Evolutionary conservation across 2,113 vertebrate species (phyloP).

Genomic region (Platysternon megacephalum): DNA sequence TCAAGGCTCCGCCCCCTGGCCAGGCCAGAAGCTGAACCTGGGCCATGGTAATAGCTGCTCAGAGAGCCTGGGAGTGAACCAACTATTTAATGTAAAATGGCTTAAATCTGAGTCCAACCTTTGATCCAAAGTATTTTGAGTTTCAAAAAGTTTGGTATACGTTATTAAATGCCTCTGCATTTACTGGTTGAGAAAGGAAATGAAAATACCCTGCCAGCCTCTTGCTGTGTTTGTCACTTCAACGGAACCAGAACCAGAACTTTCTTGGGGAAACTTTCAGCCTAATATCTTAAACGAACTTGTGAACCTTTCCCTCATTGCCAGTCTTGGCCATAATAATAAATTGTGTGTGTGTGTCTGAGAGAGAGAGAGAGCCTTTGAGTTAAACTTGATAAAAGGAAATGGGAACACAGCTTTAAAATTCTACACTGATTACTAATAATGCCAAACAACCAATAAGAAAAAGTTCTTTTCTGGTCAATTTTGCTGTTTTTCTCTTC

Average conservation of each 20-base stretch:
- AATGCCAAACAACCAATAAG: neutral
- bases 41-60: too few species aligned
- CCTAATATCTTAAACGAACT: neutral
- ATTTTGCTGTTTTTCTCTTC: neutral
- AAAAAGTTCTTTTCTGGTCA: neutral
- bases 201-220: neutral
- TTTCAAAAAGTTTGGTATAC: neutral
- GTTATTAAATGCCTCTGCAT: neutral
- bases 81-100: neutral
- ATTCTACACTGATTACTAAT: conserved; percentile 2
- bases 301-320: neutral
- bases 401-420: neutral
- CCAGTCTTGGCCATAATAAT: neutral
- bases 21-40: too few species aligned
- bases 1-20: too few species aligned
- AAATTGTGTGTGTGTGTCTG: neutral
- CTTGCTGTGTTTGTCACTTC: neutral
- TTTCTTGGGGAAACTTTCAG: neutral
- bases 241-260: neutral
- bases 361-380: neutral
- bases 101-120: neutral
- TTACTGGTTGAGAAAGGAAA: neutral
- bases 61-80: neutral
- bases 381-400: neutral
- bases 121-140: neutral